A percentile compares a stretch with the other conserved stretches of the same genome.
Conservation (phyloP, 2,888 invertebrate genomes). For the Campaea margaritaria region DNA sequence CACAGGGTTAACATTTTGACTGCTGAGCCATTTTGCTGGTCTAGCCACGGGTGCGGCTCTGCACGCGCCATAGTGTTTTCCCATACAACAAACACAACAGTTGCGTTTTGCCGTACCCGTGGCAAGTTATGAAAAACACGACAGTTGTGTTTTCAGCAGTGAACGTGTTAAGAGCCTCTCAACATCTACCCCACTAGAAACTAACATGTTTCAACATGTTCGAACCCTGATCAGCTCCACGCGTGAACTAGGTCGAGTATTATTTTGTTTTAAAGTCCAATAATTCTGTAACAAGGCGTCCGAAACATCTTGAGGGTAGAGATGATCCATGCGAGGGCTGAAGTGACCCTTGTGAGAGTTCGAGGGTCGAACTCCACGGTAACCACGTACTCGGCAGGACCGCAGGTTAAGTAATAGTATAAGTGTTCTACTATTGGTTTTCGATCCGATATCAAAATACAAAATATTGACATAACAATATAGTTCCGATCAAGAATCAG, state of each 20-base stretch:
- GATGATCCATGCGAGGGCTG: conserved; percentile 1
- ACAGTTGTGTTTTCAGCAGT: no score
- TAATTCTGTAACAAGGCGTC: conserved; percentile 35
- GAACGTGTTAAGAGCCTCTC: conserved; percentile 7
- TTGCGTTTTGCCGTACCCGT: no score
- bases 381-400: conserved; percentile 1
- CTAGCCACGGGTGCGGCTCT: no score
- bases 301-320: conserved; percentile 16
- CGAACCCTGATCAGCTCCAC: conserved; percentile 9
- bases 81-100: no score
- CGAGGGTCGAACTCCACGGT: conserved; percentile 11
- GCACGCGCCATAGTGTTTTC: no score
- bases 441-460: no score
- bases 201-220: conserved; percentile 5
- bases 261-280: conserved; percentile 22
- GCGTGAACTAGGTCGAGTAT: conserved; percentile 4
- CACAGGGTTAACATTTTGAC: no score
- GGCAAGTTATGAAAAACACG: no score
- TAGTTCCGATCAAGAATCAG: no score
- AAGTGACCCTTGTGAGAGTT: conserved; percentile 7
- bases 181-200: conserved; percentile 13
- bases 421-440: no score
- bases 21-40: no score
- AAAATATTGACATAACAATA: no score
- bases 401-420: conserved; percentile 1